These are phyloP conservation scores for Yponomeuta malinellus DNA, from an alignment of 2,888 invertebrate genomes.

Conservation along the genomic window DNA sequence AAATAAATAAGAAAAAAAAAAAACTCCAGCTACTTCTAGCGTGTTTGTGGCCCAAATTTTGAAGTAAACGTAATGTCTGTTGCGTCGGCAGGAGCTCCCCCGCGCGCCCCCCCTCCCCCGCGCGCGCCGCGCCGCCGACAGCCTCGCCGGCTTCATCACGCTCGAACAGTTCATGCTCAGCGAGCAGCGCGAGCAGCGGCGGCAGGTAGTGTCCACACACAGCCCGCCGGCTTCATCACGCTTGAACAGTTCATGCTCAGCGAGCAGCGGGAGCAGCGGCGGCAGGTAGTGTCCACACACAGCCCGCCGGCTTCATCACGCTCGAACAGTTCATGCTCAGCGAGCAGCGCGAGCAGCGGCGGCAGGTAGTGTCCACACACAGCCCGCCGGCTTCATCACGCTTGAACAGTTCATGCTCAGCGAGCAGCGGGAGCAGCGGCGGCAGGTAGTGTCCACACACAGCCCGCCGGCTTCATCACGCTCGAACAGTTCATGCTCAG, in stretches of 20 bases:
- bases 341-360: conserved; percentile 81
- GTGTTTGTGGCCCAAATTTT: too few species aligned
- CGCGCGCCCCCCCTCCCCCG: conserved; percentile 17
- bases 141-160: conserved; percentile 75
- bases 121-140: not conserved
- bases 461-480: too few species aligned
- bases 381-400: too few species aligned
- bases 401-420: conserved; percentile 80
- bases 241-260: conserved; percentile 80
- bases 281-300: not conserved
- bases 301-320: too few species aligned
- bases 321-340: conserved; percentile 80
- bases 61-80: too few species aligned
- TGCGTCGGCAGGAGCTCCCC: conserved; percentile 20
- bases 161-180: conserved; percentile 87
- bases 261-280: conserved; percentile 81
- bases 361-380: not conserved
- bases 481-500: not conserved
- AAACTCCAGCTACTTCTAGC: too few species aligned
- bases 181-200: conserved; percentile 81
- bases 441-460: not conserved
- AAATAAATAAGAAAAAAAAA: too few species aligned
- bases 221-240: too few species aligned
- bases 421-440: conserved; percentile 81
- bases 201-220: not conserved